Evolutionary conservation across 2,888 invertebrate genomes (phyloP).

Genomic region (Gasteruption jaculator): DNA sequence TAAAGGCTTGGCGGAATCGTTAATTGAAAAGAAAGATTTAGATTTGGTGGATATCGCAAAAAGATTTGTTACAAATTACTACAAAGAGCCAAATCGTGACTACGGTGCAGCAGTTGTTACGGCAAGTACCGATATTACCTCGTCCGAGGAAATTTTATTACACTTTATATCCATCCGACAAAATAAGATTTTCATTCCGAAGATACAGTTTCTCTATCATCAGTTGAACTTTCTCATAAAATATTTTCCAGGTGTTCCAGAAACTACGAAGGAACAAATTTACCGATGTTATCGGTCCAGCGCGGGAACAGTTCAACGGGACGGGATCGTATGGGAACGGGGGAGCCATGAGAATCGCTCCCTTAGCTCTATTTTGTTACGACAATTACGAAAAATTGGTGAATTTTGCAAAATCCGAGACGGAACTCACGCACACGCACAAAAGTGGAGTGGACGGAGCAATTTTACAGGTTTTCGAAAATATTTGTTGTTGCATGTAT

Average conservation of each 20-base stretch:
- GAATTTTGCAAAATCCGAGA: constrained; percentile 53
- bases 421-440: constrained; percentile 64
- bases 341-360: constrained; percentile 70
- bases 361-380: constrained; percentile 61
- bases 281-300: constrained; percentile 61
- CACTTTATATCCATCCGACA: background rate
- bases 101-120: constrained; percentile 61
- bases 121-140: constrained; percentile 28
- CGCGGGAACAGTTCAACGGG: constrained; percentile 63
- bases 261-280: constrained; percentile 56
- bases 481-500: background rate
- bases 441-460: constrained; percentile 58
- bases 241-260: constrained; percentile 51
- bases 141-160: background rate
- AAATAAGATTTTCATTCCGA: background rate
- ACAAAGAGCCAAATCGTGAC: constrained; percentile 59
- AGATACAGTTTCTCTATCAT: too few species aligned
- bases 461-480: constrained; percentile 54
- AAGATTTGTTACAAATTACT: constrained; percentile 63
- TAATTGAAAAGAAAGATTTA: constrained; percentile 57
- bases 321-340: constrained; percentile 74
- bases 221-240: background rate
- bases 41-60: constrained; percentile 60
- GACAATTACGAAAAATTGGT: constrained; percentile 54
- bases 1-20: constrained; percentile 59